These are phyloP conservation scores for Euura lappo DNA, from an alignment of 1,140 invertebrate species.

Conservation along the genomic window DNA sequence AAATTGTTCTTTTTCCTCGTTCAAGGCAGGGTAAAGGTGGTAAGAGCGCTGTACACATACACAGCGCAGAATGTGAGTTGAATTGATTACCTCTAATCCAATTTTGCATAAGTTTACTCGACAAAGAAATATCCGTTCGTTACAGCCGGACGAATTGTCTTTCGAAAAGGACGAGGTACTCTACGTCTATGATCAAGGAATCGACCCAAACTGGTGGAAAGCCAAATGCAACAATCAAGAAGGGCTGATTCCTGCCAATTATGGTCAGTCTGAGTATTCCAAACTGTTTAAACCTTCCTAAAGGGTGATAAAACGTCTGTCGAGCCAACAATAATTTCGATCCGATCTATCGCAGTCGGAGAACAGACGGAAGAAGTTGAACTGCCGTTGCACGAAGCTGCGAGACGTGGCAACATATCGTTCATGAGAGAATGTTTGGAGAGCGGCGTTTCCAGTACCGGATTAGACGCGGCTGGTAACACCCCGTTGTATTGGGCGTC, in stretches of 20 bases:
- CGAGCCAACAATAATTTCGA: conserved; percentile 14
- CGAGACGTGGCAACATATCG: conserved; percentile 70
- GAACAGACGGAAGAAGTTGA: conserved; percentile 69
- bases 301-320: no score
- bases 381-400: conserved; percentile 74
- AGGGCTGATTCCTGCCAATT: conserved; percentile 73
- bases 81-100: neutral
- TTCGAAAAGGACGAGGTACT: conserved; percentile 75
- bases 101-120: no score
- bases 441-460: conserved; percentile 73
- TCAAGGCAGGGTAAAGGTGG: conserved; percentile 68
- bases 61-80: conserved; percentile 65
- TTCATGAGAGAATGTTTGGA: conserved; percentile 70
- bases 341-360: conserved; percentile 59
- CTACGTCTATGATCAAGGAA: conserved; percentile 67
- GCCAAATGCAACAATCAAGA: conserved; percentile 66
- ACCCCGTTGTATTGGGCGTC: conserved; percentile 76
- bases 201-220: conserved; percentile 68
- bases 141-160: conserved; percentile 54
- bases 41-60: conserved; percentile 67
- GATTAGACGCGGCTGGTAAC: conserved; percentile 72
- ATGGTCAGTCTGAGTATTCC: conserved; percentile 60
- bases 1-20: conserved; percentile 12
- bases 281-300: neutral
- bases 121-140: neutral